phyloP scores from a whole-genome alignment of 2,113 vertebrate genomes.

The Chaenocephalus aceratus region DNA sequence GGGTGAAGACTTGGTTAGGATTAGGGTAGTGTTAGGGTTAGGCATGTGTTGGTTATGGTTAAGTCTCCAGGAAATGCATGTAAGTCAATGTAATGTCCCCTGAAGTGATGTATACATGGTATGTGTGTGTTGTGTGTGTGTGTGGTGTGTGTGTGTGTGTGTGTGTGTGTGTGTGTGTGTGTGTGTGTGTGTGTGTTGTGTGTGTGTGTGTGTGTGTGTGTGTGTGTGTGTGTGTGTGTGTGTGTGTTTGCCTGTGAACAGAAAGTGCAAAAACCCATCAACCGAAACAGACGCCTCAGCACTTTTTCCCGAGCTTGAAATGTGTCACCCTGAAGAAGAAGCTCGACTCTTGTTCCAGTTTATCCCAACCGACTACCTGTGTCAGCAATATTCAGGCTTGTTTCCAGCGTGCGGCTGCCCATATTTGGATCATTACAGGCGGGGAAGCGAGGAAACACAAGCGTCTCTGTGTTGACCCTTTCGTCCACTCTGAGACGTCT shows the following conservation, averaged over 20 bases:
- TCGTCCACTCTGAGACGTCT: constrained; percentile 61
- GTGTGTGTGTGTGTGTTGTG: no score
- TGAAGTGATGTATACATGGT: no score
- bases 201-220: not conserved
- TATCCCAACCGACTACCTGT: constrained; percentile 34
- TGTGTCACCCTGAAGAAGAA: constrained; percentile 64
- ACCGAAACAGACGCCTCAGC: constrained; percentile 56
- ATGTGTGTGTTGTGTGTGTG: no score
- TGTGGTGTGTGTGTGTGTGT: no score
- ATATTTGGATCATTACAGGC: constrained; percentile 57
- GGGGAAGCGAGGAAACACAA: constrained; percentile 55
- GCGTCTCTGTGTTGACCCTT: constrained; percentile 61
- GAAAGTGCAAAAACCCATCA: constrained; percentile 19
- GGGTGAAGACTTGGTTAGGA: no score
- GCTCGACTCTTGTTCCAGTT: constrained; percentile 38
- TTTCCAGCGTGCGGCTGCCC: constrained; percentile 58
- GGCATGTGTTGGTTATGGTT: no score
- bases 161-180: no score
- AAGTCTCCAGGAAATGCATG: no score
- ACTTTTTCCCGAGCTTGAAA: constrained; percentile 62
- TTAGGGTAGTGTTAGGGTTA: no score
- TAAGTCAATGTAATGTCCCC: no score
- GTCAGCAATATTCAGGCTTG: constrained; percentile 62
- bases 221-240: not conserved
- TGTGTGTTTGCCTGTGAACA: constrained; percentile 1